Evolutionary conservation across 2,888 invertebrate genomes (phyloP).

Genomic region (Hemicrepidius hirtus): DNA sequence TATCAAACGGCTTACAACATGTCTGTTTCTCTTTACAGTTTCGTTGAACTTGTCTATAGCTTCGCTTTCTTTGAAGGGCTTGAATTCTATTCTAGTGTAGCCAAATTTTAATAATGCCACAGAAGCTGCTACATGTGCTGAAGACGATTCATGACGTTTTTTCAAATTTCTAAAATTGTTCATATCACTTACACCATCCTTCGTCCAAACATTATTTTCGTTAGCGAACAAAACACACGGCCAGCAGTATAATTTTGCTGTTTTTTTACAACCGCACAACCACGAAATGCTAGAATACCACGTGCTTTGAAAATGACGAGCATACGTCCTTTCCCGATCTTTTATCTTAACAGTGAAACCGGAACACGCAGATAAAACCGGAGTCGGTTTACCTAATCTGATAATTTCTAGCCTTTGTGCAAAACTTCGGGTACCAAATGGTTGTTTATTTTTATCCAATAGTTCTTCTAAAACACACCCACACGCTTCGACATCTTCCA

Average conservation of each 20-base stretch:
- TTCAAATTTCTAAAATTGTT: slow-evolving; percentile 6
- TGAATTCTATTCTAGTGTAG: background rate
- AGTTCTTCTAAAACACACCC: too few species aligned
- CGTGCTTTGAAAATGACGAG: background rate
- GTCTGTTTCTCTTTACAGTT: slow-evolving; percentile 53
- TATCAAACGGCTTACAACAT: slow-evolving; percentile 53
- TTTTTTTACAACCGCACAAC: background rate
- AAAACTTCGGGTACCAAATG: too few species aligned
- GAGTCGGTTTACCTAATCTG: too few species aligned
- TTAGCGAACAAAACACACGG: slow-evolving; percentile 21
- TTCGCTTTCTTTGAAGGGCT: background rate
- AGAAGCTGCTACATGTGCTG: background rate
- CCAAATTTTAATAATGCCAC: slow-evolving; percentile 13
- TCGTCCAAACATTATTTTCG: slow-evolving; percentile 18
- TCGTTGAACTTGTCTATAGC: slow-evolving; percentile 48
- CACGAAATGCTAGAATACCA: background rate
- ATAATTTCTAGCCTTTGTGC: too few species aligned
- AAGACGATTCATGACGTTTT: slow-evolving; percentile 14
- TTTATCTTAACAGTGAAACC: too few species aligned
- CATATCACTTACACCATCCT: slow-evolving; percentile 8
- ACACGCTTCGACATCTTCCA: too few species aligned
- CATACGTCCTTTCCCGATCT: background rate
- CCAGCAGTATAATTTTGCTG: slow-evolving; percentile 29
- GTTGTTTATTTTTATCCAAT: too few species aligned
- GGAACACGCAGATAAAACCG: too few species aligned